Evolutionary conservation across 2,797 vertebrate genomes (phyloP).

Genomic region (Enteromius afrohamiltoni): DNA sequence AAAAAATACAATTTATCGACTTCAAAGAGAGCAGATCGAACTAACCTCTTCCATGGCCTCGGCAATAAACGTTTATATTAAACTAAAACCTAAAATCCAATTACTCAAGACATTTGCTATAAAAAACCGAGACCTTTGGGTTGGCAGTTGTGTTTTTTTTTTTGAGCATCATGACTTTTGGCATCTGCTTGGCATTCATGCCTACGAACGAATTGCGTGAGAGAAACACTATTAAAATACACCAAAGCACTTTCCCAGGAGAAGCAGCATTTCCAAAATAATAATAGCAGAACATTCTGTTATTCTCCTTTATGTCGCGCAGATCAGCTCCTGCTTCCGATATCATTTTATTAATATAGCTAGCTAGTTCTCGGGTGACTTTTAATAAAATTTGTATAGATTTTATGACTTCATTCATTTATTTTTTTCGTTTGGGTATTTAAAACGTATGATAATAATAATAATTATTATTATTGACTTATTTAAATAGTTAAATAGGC

Average conservation of each 20-base stretch:
- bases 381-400: not conserved
- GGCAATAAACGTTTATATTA: conserved; percentile 50
- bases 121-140: conserved; percentile 44
- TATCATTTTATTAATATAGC: not conserved
- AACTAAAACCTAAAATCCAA: conserved; percentile 45
- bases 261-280: conserved; percentile 46
- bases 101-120: conserved; percentile 41
- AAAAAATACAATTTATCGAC: conserved; percentile 28
- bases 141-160: conserved; percentile 11
- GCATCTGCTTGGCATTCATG: conserved; percentile 57
- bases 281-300: conserved; percentile 2
- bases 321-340: not conserved
- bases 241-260: conserved; percentile 36
- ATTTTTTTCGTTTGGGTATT: not conserved
- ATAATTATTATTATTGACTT: not conserved
- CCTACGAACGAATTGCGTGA: conserved; percentile 52
- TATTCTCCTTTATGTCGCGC: not conserved
- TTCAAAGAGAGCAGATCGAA: conserved; percentile 53
- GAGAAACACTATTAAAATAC: conserved; percentile 50
- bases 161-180: conserved; percentile 48
- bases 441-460: not conserved
- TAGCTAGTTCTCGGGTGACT: not conserved
- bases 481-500: not conserved
- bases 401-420: not conserved
- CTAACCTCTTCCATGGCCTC: conserved; percentile 8